Percentiles rank a stretch among this genome's conserved stretches.
These are phyloP conservation scores for Premnoplex brunnescens DNA, from an alignment of 2,797 vertebrate species.

Conservation along the genomic window DNA sequence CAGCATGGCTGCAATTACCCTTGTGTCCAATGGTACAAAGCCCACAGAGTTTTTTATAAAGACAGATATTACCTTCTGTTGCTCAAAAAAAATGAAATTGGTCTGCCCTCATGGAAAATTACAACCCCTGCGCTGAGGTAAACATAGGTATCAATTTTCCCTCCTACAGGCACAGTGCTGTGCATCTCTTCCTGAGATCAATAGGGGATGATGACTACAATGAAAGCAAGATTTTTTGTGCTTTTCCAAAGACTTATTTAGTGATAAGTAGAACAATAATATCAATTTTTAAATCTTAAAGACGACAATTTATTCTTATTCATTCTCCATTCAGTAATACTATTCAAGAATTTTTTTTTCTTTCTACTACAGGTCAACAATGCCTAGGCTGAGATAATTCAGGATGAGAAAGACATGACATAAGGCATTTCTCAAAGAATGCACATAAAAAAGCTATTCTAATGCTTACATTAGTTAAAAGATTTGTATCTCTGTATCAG, in stretches of 20 bases:
- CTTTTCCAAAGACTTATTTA: neutral
- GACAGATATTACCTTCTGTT: neutral
- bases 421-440: neutral
- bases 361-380: neutral
- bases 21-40: neutral
- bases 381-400: neutral
- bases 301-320: neutral
- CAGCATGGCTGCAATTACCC: neutral
- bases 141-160: neutral
- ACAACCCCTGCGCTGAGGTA: neutral
- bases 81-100: neutral
- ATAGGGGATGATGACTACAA: fast-evolving
- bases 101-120: neutral
- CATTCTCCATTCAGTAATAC: neutral
- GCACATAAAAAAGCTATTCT: neutral
- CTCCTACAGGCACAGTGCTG: neutral
- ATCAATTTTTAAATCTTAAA: neutral
- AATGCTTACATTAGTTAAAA: neutral
- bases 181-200: neutral
- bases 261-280: neutral
- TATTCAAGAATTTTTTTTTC: neutral
- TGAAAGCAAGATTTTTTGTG: neutral
- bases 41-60: neutral
- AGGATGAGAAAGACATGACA: neutral
- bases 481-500: neutral